A percentile compares a stretch with the other conserved stretches of the same genome.
Evolutionary conservation across 1,140 invertebrate species (phyloP).

Genomic region (Drosophila kurseongensis): DNA sequence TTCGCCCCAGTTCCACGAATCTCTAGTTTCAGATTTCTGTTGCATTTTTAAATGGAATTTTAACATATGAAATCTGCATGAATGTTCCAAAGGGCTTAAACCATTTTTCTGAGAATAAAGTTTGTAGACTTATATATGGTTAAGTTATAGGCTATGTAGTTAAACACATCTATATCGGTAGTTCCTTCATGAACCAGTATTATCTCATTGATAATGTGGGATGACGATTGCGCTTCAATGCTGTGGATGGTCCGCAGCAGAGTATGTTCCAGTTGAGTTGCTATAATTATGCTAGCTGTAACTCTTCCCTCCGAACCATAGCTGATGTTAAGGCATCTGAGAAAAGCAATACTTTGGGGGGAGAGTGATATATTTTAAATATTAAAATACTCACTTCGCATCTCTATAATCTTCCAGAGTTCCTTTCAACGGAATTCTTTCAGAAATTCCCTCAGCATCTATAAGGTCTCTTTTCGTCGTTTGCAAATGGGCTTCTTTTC

Average conservation of each 20-base stretch:
- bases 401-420: slow-evolving; percentile 9
- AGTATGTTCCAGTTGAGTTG: slow-evolving; percentile 96
- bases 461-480: neutral
- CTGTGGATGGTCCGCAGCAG: slow-evolving; percentile 92
- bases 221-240: slow-evolving; percentile 91
- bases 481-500: neutral
- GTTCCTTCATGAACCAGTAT: slow-evolving; percentile 96
- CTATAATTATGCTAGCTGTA: slow-evolving; percentile 93
- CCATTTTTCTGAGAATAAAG: no score
- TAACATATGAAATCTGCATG: no score
- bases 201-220: slow-evolving; percentile 92
- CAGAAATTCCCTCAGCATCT: slow-evolving; percentile 3
- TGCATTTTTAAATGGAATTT: no score
- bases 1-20: no score
- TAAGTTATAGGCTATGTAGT: slow-evolving; percentile 59
- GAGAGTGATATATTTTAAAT: neutral
- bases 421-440: slow-evolving; percentile 19
- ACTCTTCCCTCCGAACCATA: slow-evolving; percentile 85
- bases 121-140: no score
- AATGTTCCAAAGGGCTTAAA: no score
- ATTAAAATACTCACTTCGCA: neutral
- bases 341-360: neutral
- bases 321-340: slow-evolving; percentile 3
- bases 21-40: no score
- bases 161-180: slow-evolving; percentile 86